Evolutionary conservation across 2,888 invertebrate species (phyloP), one percentile per base, ranked within the genome.

Genomic region (Cyclophora albipunctata): DNA sequence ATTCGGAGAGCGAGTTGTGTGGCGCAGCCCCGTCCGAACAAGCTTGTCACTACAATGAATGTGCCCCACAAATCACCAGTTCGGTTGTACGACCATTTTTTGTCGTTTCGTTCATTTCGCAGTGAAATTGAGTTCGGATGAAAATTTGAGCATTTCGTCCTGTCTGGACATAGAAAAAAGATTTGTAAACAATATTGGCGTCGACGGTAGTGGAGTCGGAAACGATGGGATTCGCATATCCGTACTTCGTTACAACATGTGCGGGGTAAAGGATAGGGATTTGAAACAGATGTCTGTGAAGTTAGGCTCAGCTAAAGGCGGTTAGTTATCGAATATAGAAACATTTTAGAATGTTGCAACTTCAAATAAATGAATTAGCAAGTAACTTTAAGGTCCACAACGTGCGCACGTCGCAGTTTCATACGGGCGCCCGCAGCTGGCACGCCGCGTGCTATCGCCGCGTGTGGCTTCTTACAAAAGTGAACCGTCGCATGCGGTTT

Each of bases 21-120:
- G 75, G 65, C 60, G 63, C 73, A 62, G 55, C 63, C 62, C 64
- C 65, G 52, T 64, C 69, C 70, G 75, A 73, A 78, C 82, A 76
- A 77, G 79, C 77, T 76, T 84, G 87, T 84, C 87, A 81, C 80
- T 84, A 81, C 84, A 83, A 86, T 76, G 81, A 77, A 87, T 86
- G 84, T 74, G 72, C 63, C 64, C 81, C 83, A 86, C 87, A 87
- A 87, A 87, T 87, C 87, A 87, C 84, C 72, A 70, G 76, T 70
- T 75, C 75, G 78, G 73, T 73, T 75, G 75, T 69, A 67, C 66
- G 67, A 66, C 61, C 67, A 73, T 83, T 84, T 85, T 86, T 84
- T 85, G 76, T 77, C 73, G 73, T 76, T 73, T 71, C 78, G 75
- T 84, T 78, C 79, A 81, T 84, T 85, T 79, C 76, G 74, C 73